Percentiles rank a stretch among this genome's conserved stretches.
Conservation (phyloP, 2,888 invertebrate genomes). For the Athrips mouffetella region DNA sequence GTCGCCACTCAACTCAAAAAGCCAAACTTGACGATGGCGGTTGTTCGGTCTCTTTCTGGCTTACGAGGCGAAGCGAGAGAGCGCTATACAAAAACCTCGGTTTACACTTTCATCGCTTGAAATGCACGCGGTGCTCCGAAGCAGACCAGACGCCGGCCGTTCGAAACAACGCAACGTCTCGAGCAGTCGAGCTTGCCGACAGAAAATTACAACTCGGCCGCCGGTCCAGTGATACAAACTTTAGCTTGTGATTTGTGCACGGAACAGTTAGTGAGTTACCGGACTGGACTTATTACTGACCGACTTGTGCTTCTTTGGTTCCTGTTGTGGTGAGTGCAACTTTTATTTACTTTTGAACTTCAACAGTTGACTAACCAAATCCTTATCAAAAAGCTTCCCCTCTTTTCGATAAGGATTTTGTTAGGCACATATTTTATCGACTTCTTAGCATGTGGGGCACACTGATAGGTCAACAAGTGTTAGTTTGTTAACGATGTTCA, state of each 20-base stretch:
- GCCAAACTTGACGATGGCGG: constrained; percentile 50
- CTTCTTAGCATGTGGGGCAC: too few species aligned
- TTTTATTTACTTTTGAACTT: constrained; percentile 11
- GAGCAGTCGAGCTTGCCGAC: constrained; percentile 55
- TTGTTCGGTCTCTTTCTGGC: constrained; percentile 49
- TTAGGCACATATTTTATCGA: neutral
- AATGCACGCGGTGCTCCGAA: constrained; percentile 71
- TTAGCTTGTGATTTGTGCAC: constrained; percentile 39
- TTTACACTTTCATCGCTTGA: constrained; percentile 76
- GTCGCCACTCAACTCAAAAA: constrained; percentile 56
- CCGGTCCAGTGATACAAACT: constrained; percentile 43
- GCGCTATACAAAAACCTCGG: constrained; percentile 75
- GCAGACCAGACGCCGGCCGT: constrained; percentile 52
- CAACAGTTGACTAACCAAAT: too few species aligned
- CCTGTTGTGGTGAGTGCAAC: constrained; percentile 11
- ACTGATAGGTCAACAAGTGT: too few species aligned
- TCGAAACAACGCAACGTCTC: constrained; percentile 58
- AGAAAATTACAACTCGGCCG: constrained; percentile 51
- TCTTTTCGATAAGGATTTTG: neutral
- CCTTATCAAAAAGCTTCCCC: too few species aligned
- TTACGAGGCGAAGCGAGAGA: constrained; percentile 50
- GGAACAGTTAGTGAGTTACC: constrained; percentile 16
- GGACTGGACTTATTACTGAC: constrained; percentile 6
- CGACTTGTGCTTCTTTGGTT: neutral
- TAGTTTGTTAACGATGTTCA: too few species aligned